Conservation (phyloP, 2,797 vertebrate species). For the Thalassophryne amazonica region DNA sequence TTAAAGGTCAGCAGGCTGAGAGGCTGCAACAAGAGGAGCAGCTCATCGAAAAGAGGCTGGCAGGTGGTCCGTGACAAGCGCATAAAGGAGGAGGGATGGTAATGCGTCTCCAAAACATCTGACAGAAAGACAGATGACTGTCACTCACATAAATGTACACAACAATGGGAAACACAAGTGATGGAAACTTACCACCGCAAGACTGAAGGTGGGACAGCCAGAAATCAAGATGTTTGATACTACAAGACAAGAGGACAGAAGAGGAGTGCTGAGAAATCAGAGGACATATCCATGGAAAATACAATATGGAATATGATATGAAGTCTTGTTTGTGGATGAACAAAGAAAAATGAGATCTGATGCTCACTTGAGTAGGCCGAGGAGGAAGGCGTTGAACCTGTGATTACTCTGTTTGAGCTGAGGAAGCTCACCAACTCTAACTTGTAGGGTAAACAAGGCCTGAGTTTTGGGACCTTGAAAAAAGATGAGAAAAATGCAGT, state of each 20-base stretch:
- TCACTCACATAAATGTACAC: background rate
- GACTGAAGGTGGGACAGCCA: conserved; percentile 92
- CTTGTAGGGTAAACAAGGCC: conserved; percentile 81
- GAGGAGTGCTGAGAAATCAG: background rate
- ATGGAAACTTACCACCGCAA: conserved; percentile 77
- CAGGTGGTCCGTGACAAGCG: conserved; percentile 79
- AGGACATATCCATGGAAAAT: background rate
- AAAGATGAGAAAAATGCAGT: no score
- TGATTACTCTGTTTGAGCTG: conserved; percentile 86
- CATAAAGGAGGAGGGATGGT: conserved; percentile 86
- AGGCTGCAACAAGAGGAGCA: conserved; percentile 91
- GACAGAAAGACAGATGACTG: conserved; percentile 1
- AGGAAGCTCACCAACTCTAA: conserved; percentile 81
- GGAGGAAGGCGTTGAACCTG: conserved; percentile 91
- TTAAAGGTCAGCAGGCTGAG: conserved; percentile 93
- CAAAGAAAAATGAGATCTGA: background rate
- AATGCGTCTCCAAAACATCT: conserved; percentile 87
- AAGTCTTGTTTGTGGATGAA: no score
- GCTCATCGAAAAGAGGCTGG: conserved; percentile 85
- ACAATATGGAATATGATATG: background rate
- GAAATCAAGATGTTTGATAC: conserved; percentile 88
- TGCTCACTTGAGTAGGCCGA: conserved; percentile 94
- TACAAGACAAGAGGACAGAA: conserved; percentile 40
- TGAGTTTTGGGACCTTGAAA: conserved; percentile 75
- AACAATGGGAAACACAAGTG: background rate